Percentiles rank a stretch among this genome's conserved stretches.
phyloP scores from a whole-genome alignment of 2,113 vertebrate genomes.

The Lonchura striata region DNA sequence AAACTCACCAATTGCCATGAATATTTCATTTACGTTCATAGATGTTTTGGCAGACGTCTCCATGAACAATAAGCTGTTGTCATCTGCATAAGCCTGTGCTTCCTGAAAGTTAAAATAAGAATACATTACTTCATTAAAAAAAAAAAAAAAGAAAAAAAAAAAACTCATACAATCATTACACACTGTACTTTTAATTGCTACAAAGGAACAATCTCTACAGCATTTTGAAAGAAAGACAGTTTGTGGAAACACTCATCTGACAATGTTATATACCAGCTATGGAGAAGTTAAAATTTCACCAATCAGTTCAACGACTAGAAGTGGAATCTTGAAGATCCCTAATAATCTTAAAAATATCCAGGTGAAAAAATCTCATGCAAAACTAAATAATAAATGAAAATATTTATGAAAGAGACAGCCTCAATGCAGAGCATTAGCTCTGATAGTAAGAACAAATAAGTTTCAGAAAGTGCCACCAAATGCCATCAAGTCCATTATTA shows the following conservation, averaged over 20 bases:
- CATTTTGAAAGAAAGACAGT: not conserved
- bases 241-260: not conserved
- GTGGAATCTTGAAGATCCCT: not conserved
- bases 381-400: not conserved
- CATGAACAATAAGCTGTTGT: conserved; percentile 99
- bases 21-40: conserved; percentile 98
- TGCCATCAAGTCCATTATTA: not conserved
- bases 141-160: not conserved
- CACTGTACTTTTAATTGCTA: not conserved
- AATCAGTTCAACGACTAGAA: not conserved
- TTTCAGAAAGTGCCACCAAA: not conserved
- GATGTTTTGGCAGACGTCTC: conserved; percentile 98
- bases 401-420: not conserved
- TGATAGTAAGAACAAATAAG: not conserved
- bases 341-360: not conserved
- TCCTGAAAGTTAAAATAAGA: conserved; percentile 78
- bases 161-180: not conserved
- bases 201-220: not conserved
- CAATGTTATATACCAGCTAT: not conserved
- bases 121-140: not conserved
- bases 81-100: conserved; percentile 96
- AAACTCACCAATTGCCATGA: conserved; percentile 96
- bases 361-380: not conserved
- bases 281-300: not conserved
- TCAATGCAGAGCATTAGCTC: not conserved